phyloP scores from a whole-genome alignment of 2,888 invertebrate species.

The Labia minor region DNA sequence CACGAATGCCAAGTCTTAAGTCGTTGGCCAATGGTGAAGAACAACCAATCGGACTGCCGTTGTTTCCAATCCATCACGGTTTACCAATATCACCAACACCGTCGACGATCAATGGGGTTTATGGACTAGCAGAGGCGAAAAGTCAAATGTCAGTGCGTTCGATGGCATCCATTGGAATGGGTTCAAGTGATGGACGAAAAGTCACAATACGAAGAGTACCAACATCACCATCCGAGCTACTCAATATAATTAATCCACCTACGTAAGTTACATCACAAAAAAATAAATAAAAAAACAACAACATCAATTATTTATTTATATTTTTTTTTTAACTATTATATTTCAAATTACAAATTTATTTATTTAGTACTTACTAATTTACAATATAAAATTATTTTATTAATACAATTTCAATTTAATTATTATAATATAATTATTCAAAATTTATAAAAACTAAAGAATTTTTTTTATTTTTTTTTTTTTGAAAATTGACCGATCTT shows the following conservation, averaged over 20 bases:
- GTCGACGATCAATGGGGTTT: constrained; percentile 15
- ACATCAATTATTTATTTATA: too few species aligned
- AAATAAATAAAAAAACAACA: constrained; percentile 27
- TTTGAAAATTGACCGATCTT: too few species aligned
- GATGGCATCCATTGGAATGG: constrained; percentile 75
- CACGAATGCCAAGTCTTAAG: constrained; percentile 42
- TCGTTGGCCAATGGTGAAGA: constrained; percentile 41
- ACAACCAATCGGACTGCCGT: constrained; percentile 32
- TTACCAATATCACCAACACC: constrained; percentile 14
- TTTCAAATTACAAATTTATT: too few species aligned
- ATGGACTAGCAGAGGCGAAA: constrained; percentile 3
- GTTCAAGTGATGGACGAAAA: constrained; percentile 77
- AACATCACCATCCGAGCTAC: constrained; percentile 72
- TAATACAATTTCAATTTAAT: too few species aligned
- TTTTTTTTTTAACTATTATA: too few species aligned
- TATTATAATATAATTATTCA: too few species aligned
- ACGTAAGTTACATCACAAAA: too few species aligned
- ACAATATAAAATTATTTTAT: too few species aligned
- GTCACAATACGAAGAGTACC: constrained; percentile 75
- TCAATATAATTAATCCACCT: constrained; percentile 74
- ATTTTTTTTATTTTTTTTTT: constrained; percentile 22
- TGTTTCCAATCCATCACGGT: background rate
- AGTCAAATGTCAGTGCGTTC: constrained; percentile 68
- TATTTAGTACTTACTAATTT: too few species aligned
- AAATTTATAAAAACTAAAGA: too few species aligned